Conservation (phyloP, 2,797 vertebrate genomes). For the Phrynocephalus vlangalii region DNA sequence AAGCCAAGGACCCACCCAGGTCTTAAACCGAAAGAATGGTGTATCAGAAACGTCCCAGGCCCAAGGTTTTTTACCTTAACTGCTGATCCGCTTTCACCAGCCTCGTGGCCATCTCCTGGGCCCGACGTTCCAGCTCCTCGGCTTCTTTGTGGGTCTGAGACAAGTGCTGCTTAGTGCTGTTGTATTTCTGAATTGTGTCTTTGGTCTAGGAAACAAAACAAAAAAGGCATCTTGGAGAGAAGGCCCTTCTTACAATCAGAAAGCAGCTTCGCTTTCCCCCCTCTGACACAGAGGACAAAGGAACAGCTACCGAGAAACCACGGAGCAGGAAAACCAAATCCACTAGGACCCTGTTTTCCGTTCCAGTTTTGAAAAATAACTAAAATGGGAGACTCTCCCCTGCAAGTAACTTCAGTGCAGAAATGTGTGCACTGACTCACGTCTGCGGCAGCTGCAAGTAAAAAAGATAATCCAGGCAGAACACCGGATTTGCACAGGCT, state of each 20-base stretch:
- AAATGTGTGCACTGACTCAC: too few relatives aligned
- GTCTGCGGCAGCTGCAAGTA: too few relatives aligned
- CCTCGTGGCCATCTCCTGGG: constrained; percentile 78
- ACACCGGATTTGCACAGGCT: too few relatives aligned
- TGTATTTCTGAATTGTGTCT: constrained; percentile 75
- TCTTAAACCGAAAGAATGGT: not conserved
- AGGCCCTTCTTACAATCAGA: not conserved
- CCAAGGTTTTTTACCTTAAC: constrained; percentile 76
- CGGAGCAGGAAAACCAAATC: not conserved
- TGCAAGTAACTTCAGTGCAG: too few relatives aligned
- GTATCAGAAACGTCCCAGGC: not conserved
- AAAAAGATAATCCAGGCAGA: too few relatives aligned
- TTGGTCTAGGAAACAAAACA: constrained; percentile 76
- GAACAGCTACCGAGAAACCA: not conserved
- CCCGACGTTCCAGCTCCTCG: constrained; percentile 81
- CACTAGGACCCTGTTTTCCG: not conserved
- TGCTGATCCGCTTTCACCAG: constrained; percentile 81
- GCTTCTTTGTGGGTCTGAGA: constrained; percentile 77
- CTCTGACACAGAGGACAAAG: too few relatives aligned
- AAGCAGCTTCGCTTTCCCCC: not conserved
- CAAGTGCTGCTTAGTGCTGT: constrained; percentile 74
- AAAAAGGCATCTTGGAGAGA: constrained; percentile 20
- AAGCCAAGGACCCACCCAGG: not conserved
- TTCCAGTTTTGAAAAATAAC: not conserved
- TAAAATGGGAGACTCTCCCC: too few relatives aligned